Evolutionary conservation across 1,140 invertebrate species (phyloP).

Genomic region (Pollicipes pollicipes): DNA sequence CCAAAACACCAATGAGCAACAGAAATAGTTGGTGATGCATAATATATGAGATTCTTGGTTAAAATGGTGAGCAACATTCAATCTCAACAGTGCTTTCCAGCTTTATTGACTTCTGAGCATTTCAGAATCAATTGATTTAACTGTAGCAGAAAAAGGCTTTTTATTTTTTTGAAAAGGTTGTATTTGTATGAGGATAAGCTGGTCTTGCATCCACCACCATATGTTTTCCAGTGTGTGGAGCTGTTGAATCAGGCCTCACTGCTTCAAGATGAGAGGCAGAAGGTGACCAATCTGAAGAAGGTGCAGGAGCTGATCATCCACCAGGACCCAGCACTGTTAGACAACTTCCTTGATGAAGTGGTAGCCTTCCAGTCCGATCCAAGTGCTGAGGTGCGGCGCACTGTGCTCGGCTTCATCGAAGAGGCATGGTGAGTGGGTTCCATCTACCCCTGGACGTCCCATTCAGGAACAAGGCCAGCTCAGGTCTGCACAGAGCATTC

Average conservation of each 20-base stretch:
- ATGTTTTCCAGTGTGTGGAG: slow-evolving; percentile 47
- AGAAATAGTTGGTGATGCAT: not conserved
- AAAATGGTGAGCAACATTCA: not conserved
- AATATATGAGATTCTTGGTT: no score
- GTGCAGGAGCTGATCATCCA: slow-evolving; percentile 73
- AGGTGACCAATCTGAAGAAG: slow-evolving; percentile 48
- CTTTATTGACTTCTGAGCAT: not conserved
- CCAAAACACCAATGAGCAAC: not conserved
- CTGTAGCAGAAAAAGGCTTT: no score
- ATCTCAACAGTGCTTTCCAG: not conserved
- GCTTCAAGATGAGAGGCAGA: slow-evolving; percentile 40
- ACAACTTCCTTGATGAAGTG: slow-evolving; percentile 75
- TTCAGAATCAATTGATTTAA: no score
- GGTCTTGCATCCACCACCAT: slow-evolving; percentile 4
- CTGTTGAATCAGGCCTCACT: slow-evolving; percentile 60
- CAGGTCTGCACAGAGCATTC: not conserved
- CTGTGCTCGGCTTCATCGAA: slow-evolving; percentile 84
- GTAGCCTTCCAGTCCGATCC: slow-evolving; percentile 71
- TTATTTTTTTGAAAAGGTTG: not conserved
- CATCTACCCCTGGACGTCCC: slow-evolving; percentile 20
- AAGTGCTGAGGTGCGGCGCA: slow-evolving; percentile 66
- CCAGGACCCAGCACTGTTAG: slow-evolving; percentile 58
- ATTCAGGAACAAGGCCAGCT: slow-evolving; percentile 14
- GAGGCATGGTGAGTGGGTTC: slow-evolving; percentile 92
- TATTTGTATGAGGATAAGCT: no score